Conservation (phyloP, 2,113 vertebrate species). For the Cervus canadensis region DNA sequence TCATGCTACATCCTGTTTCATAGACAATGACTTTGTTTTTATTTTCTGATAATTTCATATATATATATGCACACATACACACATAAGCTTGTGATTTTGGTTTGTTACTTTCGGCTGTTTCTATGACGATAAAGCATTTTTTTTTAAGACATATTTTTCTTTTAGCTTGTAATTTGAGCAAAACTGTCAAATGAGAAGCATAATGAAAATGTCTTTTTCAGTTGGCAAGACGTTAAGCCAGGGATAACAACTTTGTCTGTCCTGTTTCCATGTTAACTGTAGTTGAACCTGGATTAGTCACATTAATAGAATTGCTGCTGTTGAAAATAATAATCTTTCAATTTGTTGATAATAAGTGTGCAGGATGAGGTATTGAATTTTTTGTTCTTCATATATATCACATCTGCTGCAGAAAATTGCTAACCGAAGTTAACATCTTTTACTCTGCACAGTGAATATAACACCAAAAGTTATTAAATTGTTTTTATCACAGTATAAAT, state of each 20-base stretch:
- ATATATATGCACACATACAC: neutral
- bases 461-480: neutral
- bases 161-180: slow-evolving; percentile 47
- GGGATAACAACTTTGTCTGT: slow-evolving; percentile 22
- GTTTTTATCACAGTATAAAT: neutral
- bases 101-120: slow-evolving; percentile 47
- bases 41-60: slow-evolving; percentile 1
- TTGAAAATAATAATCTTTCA: slow-evolving; percentile 6
- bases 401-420: neutral
- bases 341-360: slow-evolving; percentile 20
- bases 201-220: slow-evolving; percentile 37
- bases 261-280: slow-evolving; percentile 26
- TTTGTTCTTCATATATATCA: slow-evolving; percentile 2
- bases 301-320: slow-evolving; percentile 43
- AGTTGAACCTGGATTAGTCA: slow-evolving; percentile 41
- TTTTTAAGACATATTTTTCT: slow-evolving; percentile 21
- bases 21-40: neutral
- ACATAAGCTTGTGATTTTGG: neutral
- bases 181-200: slow-evolving; percentile 41
- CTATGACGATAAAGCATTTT: slow-evolving; percentile 27
- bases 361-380: slow-evolving; percentile 1
- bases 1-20: slow-evolving; percentile 5
- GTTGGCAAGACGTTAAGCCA: neutral
- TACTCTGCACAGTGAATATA: slow-evolving; percentile 10
- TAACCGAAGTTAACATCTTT: neutral